Evolutionary conservation across 1,140 invertebrate species (phyloP).

Genomic region (Philaenus spumarius): DNA sequence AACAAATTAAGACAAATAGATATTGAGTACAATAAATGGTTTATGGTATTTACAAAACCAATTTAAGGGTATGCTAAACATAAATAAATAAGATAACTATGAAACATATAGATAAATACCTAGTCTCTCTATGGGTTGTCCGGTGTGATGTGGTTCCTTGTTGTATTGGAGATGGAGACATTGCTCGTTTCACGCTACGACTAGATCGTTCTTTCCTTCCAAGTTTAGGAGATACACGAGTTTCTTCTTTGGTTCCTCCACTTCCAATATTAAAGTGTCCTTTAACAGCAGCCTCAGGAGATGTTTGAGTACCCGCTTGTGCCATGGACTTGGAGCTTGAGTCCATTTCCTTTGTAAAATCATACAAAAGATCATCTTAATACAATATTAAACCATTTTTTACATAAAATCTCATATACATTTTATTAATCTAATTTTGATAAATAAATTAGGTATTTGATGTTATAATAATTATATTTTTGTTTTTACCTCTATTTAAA

Average conservation of each 20-base stretch:
- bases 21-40: no score
- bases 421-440: neutral
- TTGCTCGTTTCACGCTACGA: conserved; percentile 49
- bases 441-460: neutral
- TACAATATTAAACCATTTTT: neutral
- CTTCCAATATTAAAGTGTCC: conserved; percentile 56
- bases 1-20: no score
- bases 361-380: neutral
- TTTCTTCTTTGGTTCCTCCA: conserved; percentile 43
- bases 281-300: conserved; percentile 55
- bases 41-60: no score
- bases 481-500: no score
- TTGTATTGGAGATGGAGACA: conserved; percentile 46
- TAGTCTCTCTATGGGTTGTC: neutral
- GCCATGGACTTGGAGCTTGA: conserved; percentile 44
- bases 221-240: conserved; percentile 55
- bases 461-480: neutral
- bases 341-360: conserved; percentile 17
- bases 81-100: no score
- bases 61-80: no score
- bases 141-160: neutral
- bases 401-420: neutral
- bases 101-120: no score
- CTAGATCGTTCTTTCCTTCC: conserved; percentile 46
- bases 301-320: conserved; percentile 69